Evolutionary conservation across 2,797 vertebrate species (phyloP).

Genomic region (Phaenicophaeus curvirostris): DNA sequence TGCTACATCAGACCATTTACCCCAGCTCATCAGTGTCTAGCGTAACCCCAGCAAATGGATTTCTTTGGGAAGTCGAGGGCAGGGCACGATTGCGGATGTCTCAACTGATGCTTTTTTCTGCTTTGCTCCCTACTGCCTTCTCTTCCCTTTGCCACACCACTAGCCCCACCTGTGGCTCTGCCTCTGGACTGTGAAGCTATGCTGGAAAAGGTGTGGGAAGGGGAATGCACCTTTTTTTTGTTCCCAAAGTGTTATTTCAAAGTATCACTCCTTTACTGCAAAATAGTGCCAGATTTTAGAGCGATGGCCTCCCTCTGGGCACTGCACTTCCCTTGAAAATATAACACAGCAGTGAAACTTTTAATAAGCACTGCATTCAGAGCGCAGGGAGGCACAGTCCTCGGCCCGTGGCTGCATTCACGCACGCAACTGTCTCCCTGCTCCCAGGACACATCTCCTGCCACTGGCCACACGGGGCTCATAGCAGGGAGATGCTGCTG

Average conservation of each 20-base stretch:
- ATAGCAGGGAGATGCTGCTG: fast-evolving
- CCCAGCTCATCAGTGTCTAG: fast-evolving
- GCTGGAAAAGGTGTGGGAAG: not conserved
- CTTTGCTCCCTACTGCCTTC: not conserved
- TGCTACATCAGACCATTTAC: not conserved
- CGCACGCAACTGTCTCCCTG: not conserved
- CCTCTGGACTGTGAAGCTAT: not conserved
- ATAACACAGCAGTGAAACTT: not conserved
- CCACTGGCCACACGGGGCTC: fast-evolving
- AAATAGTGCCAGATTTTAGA: not conserved
- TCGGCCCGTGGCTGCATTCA: fast-evolving
- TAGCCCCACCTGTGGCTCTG: not conserved
- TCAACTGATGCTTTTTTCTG: not conserved
- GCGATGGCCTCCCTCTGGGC: not conserved
- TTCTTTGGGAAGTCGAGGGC: not conserved
- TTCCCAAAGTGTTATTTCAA: not conserved
- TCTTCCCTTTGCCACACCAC: not conserved
- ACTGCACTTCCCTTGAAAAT: not conserved
- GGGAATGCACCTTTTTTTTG: not conserved
- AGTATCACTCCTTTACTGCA: not conserved
- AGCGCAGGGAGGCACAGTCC: not conserved
- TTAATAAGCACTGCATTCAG: not conserved
- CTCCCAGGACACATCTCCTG: not conserved
- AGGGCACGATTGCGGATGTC: not conserved
- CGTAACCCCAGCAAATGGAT: not conserved